Conservation (phyloP, 1,140 invertebrate species). For the Teleopsis dalmanni region DNA sequence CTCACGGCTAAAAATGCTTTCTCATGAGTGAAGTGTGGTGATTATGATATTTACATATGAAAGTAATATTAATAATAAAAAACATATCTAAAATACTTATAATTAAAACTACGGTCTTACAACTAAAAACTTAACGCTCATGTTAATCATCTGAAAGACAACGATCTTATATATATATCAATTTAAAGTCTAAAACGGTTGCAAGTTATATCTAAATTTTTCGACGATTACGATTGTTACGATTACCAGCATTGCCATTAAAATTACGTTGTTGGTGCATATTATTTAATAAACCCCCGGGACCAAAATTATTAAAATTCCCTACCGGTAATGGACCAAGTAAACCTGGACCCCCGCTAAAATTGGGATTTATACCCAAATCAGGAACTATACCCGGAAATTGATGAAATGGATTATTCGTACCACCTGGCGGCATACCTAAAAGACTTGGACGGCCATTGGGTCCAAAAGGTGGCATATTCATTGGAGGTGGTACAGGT, state of each 20-base stretch:
- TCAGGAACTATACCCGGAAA: conserved; percentile 12
- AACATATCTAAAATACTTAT: too few species aligned
- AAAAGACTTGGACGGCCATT: conserved; percentile 17
- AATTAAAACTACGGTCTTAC: too few species aligned
- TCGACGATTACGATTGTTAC: conserved; percentile 8
- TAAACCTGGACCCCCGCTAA: conserved; percentile 1
- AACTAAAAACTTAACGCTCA: too few species aligned
- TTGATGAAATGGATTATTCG: conserved; percentile 47
- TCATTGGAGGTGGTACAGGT: conserved; percentile 38
- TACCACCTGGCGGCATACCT: conserved; percentile 33
- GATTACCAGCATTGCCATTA: conserved; percentile 7
- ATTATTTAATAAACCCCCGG: neutral
- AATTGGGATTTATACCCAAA: conserved; percentile 8
- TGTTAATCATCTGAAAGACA: too few species aligned
- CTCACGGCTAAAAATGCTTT: too few species aligned
- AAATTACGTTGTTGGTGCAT: conserved; percentile 11
- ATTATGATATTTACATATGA: too few species aligned
- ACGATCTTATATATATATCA: too few species aligned
- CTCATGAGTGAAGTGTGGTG: too few species aligned
- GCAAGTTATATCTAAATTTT: too few species aligned
- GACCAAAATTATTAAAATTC: conserved; percentile 4
- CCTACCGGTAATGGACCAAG: neutral
- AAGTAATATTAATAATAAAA: too few species aligned
- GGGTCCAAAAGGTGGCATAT: conserved; percentile 19
- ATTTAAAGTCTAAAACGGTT: too few species aligned